These are phyloP conservation scores for Ovis canadensis DNA, from an alignment of 2,113 vertebrate genomes.

Conservation along the genomic window DNA sequence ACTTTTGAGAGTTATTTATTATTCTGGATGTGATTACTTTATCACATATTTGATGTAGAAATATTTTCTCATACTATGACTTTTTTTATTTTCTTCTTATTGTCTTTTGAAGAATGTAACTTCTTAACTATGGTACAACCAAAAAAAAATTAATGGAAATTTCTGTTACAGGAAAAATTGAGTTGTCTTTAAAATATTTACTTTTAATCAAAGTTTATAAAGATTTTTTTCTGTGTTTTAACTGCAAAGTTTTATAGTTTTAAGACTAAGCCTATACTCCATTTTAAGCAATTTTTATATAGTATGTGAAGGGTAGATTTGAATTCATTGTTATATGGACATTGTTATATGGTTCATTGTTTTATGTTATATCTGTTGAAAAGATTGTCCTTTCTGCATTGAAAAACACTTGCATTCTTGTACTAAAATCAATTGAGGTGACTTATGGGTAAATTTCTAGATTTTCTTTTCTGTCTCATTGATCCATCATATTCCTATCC, in stretches of 20 bases:
- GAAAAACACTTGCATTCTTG: not conserved
- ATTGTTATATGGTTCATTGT: not conserved
- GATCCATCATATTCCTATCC: not conserved
- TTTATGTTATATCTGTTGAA: not conserved
- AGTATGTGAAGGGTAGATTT: not conserved
- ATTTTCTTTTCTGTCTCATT: not conserved
- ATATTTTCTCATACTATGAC: not conserved
- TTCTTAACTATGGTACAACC: not conserved
- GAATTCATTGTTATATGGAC: not conserved
- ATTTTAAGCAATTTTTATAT: not conserved
- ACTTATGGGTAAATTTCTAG: not conserved
- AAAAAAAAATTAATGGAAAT: not conserved
- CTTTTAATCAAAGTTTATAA: not conserved
- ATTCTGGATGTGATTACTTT: not conserved
- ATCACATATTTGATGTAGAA: not conserved
- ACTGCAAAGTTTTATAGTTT: not conserved
- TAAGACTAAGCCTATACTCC: not conserved
- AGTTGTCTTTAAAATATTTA: not conserved
- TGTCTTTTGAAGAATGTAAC: not conserved
- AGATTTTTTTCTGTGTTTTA: not conserved
- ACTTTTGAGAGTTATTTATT: not conserved
- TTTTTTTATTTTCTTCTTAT: not conserved
- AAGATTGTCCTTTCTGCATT: not conserved
- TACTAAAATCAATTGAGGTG: not conserved
- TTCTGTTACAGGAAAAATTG: not conserved